Evolutionary conservation across 2,113 vertebrate genomes (phyloP).

Genomic region (Aviceda subcristata): DNA sequence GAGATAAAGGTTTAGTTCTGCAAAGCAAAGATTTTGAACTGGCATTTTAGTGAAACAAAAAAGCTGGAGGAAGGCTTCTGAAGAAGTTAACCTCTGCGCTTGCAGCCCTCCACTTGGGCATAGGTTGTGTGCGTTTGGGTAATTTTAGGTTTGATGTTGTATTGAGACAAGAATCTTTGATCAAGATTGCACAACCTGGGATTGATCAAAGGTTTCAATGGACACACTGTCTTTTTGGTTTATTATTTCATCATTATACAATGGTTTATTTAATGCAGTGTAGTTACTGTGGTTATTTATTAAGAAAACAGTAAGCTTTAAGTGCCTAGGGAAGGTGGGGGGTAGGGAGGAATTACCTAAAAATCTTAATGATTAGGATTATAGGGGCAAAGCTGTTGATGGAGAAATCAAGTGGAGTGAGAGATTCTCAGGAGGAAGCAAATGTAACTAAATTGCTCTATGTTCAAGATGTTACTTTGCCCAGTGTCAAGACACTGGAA

Average conservation of each 20-base stretch:
- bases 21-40: conserved; percentile 32
- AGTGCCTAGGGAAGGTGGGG: conserved; percentile 69
- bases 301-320: conserved; percentile 62
- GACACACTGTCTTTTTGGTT: background rate
- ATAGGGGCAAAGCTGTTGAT: background rate
- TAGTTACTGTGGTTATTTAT: conserved; percentile 58
- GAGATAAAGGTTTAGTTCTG: conserved; percentile 36
- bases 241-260: conserved; percentile 25
- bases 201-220: background rate
- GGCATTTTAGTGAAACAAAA: background rate
- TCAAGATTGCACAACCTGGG: conserved; percentile 2
- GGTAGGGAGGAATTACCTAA: background rate
- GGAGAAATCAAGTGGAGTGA: background rate
- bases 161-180: background rate
- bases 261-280: conserved; percentile 59
- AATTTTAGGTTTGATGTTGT: background rate
- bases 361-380: conserved; percentile 10
- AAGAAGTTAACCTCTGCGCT: background rate
- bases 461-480: conserved; percentile 1
- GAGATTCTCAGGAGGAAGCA: background rate
- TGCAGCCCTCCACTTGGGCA: background rate
- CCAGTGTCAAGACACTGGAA: conserved; percentile 39
- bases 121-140: background rate
- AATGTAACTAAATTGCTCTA: background rate
- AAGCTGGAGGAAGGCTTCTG: background rate